Evolutionary conservation across 92 coral and sea anemone species (phyloP).

Genomic region (Umimayanthus kanabou): DNA sequence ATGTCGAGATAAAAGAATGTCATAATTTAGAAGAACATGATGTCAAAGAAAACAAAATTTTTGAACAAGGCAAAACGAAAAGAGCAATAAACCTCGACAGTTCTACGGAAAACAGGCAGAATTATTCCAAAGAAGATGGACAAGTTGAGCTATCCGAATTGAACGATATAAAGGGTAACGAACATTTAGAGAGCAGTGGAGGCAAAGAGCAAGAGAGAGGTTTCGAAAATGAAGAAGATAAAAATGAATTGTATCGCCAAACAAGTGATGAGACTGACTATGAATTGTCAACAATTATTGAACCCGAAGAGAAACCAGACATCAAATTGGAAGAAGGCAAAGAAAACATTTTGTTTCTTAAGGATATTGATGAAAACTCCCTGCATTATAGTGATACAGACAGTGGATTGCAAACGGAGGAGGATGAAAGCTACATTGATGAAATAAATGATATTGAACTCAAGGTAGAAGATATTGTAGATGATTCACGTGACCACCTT

Average conservation of each 20-base stretch:
- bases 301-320: not conserved
- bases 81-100: not conserved
- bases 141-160: not conserved
- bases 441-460: not conserved
- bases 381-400: slow-evolving; percentile 19
- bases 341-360: not conserved
- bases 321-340: not conserved
- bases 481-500: not conserved
- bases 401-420: slow-evolving; percentile 39
- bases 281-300: not conserved
- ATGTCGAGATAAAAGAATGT: not conserved
- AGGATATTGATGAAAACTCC: not conserved
- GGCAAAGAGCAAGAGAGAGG: not conserved
- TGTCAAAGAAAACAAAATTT: not conserved
- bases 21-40: not conserved
- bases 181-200: not conserved
- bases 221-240: not conserved
- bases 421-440: slow-evolving; percentile 14
- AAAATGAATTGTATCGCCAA: not conserved
- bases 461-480: not conserved
- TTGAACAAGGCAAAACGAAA: not conserved
- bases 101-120: not conserved
- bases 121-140: not conserved
- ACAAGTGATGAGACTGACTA: not conserved
- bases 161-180: not conserved